A percentile compares a stretch with the other conserved stretches of the same genome.
phyloP scores from a whole-genome alignment of 2,113 vertebrate genomes.

The Callipepla californica region DNA sequence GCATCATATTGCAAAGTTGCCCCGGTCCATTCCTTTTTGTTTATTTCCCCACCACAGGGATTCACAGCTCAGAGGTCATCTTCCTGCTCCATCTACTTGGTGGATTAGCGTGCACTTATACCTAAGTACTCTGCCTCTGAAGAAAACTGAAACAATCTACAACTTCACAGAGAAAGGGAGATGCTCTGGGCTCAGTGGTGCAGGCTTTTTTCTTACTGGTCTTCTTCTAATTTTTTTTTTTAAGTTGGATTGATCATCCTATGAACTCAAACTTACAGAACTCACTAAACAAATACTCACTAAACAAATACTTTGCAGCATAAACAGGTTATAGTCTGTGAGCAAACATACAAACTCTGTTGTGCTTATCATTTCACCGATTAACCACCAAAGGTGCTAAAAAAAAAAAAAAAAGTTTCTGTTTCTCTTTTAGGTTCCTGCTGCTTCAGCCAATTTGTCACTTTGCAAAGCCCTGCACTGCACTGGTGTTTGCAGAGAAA shows the following conservation, averaged over 20 bases:
- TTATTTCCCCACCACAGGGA: not conserved
- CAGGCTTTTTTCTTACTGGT: not conserved
- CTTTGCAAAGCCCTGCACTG: conserved; percentile 20
- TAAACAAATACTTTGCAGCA: conserved; percentile 39
- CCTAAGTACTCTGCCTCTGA: not conserved
- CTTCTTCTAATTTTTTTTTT: not conserved
- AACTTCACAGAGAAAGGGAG: not conserved
- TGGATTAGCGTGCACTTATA: not conserved
- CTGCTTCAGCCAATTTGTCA: conserved; percentile 65
- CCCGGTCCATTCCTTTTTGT: conserved; percentile 33
- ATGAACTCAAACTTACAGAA: not conserved
- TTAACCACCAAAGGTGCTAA: conserved; percentile 57
- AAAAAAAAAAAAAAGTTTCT: conserved; percentile 38
- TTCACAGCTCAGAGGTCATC: conserved; percentile 16
- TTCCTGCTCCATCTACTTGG: conserved; percentile 16
- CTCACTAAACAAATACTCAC: conserved; percentile 23
- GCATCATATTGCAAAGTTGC: conserved; percentile 45
- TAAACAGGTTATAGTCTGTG: not conserved
- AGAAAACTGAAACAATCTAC: conserved; percentile 9
- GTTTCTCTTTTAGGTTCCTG: conserved; percentile 39
- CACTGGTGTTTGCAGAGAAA: conserved; percentile 37
- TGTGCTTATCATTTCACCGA: conserved; percentile 63
- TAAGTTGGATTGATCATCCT: not conserved
- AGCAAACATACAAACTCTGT: conserved; percentile 41
- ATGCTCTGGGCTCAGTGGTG: not conserved